Conservation (phyloP, 30 jellyfish, hydroid and myxozoan genomes). For the Sanderia malayensis region DNA sequence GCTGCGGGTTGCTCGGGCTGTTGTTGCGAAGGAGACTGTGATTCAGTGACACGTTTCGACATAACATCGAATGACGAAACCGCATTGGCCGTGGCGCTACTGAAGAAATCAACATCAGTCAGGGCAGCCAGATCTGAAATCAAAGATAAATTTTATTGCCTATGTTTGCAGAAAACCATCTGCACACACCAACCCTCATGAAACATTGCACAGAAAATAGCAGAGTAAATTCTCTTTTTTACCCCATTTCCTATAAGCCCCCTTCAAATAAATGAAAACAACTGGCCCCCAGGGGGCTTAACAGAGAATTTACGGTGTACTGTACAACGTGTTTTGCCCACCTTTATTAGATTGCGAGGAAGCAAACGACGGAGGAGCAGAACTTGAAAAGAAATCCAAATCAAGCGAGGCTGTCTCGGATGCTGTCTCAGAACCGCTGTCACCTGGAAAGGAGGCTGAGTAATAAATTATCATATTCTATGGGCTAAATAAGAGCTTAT, state of each 20-base stretch:
- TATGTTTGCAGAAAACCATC: neutral
- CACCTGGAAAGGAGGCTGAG: slow-evolving; percentile 63
- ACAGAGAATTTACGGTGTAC: too few relatives aligned
- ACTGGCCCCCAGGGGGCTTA: too few relatives aligned
- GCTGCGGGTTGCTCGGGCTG: slow-evolving; percentile 9
- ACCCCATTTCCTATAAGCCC: neutral
- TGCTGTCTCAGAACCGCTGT: slow-evolving; percentile 84
- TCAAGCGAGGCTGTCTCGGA: slow-evolving; percentile 92
- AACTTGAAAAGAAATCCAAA: slow-evolving; percentile 87
- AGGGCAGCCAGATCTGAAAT: neutral
- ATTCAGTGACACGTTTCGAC: slow-evolving; percentile 2
- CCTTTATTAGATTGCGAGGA: slow-evolving; percentile 20
- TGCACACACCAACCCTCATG: neutral
- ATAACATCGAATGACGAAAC: neutral
- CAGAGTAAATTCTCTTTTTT: neutral
- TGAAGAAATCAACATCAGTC: neutral
- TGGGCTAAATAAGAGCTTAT: too few relatives aligned
- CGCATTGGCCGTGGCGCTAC: neutral
- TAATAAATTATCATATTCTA: too few relatives aligned
- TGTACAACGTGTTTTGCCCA: neutral
- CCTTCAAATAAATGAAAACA: neutral
- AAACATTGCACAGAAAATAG: neutral
- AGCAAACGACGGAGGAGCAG: slow-evolving; percentile 28
- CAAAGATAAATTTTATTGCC: neutral
- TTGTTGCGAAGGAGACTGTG: neutral